Evolutionary conservation across 2,888 invertebrate species (phyloP), one percentile per base, ranked within the genome.

Genomic region (Drosophila robusta): DNA sequence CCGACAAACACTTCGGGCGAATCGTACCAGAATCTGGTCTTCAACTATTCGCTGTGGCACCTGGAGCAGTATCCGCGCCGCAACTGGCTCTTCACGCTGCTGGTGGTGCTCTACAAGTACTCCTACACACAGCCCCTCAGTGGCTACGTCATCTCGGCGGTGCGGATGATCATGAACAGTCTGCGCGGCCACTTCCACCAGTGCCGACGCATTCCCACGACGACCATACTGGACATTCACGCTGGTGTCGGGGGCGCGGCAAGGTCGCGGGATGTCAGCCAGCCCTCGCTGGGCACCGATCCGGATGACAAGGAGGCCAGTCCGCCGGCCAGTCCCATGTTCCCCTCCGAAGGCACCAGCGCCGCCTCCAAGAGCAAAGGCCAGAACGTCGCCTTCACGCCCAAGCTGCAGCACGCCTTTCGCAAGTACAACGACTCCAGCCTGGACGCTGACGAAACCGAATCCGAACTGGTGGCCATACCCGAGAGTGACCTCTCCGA

Each of bases 51-150:
- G 12, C 93, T 99, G 49, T 97, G 97, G 95, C 95, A 95, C 78
- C 93, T 99, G 65, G 97, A 98, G 91, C 95, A 97, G 0, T 97
- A 97, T 90, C 95, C 96, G 11, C 93, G 99, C 4, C 94, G 97
- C 42, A 96, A 97, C 78, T 99, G 99, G 99, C 94, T 99, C 14
- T 96, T 97, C 94, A 95, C 98, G 1, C 92, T 99, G 18, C 95
- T 99, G 12, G 97, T 99, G 12, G 95, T 99, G 57, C 93, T 99
- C 0, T 99, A 99, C 91, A 99, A 99, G 95, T 96, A 96, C 91
- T 95, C 96, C 89, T 97, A 96, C 90, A 95, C 94, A 49, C 94
- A 94, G 79, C 93, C 95, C 0, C 93, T 95, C 81, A 95, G 95
- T 90, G 93, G 93, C 8, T 95, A 96, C 87, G 94, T 97, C 52